Evolutionary conservation across 2,888 invertebrate genomes (phyloP).

Genomic region (Cosmia pyralina): DNA sequence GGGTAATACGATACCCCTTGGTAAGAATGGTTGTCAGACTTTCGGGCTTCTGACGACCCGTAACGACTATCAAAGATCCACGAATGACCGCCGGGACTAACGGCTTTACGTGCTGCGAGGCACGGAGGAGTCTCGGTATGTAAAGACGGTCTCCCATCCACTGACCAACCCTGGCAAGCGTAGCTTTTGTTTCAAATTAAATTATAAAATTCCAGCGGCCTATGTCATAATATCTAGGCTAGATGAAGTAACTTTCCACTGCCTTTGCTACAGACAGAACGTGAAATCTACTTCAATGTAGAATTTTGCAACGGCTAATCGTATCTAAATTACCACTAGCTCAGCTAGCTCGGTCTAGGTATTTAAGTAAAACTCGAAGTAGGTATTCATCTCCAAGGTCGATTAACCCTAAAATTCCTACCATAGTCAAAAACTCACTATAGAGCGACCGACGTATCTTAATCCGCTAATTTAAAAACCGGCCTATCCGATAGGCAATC

Average conservation of each 20-base stretch:
- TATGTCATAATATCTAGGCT: slow-evolving; percentile 37
- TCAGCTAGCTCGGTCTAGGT: not conserved
- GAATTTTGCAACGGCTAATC: slow-evolving; percentile 27
- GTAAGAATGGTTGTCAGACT: no score
- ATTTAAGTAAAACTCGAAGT: not conserved
- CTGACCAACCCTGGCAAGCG: no score
- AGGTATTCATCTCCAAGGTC: not conserved
- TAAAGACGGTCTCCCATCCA: no score
- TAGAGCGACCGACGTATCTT: slow-evolving; percentile 29
- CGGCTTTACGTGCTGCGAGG: no score
- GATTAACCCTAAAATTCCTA: slow-evolving; percentile 24
- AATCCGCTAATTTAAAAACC: slow-evolving; percentile 40
- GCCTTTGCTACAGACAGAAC: slow-evolving; percentile 18
- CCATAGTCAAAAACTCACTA: not conserved
- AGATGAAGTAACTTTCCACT: slow-evolving; percentile 17
- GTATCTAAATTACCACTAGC: not conserved
- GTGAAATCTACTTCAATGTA: slow-evolving; percentile 31
- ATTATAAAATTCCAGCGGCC: slow-evolving; percentile 10
- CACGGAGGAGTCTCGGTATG: no score
- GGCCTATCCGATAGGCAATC: slow-evolving; percentile 27
- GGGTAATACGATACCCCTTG: no score
- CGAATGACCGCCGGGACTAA: no score
- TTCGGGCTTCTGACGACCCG: no score
- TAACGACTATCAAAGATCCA: no score
- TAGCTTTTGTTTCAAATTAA: slow-evolving; percentile 18